Percentiles rank a stretch among this genome's conserved stretches.
Evolutionary conservation across 2,797 vertebrate genomes (phyloP).

Genomic region (Lacerta viridis): DNA sequence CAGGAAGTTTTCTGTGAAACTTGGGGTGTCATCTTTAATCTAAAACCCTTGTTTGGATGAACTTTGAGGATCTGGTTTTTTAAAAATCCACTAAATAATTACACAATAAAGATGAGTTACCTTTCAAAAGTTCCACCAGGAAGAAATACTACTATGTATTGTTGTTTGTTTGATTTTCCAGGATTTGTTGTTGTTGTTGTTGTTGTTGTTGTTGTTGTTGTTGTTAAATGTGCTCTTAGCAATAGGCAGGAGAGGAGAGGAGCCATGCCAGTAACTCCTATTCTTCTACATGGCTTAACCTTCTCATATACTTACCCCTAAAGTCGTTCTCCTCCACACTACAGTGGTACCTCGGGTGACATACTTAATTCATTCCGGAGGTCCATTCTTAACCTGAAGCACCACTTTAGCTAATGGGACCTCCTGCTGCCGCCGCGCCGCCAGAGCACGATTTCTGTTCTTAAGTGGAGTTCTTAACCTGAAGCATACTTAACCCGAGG

Average conservation of each 20-base stretch:
- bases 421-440: too few species aligned
- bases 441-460: too few species aligned
- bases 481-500: too few species aligned
- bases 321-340: neutral
- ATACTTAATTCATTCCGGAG: too few species aligned
- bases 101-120: neutral
- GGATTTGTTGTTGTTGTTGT: slow-evolving; percentile 4
- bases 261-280: neutral
- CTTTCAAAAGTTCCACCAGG: neutral
- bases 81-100: neutral
- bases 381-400: too few species aligned
- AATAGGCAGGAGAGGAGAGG: too few species aligned
- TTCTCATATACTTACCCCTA: neutral
- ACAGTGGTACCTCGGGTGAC: too few species aligned
- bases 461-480: too few species aligned
- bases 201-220: too few species aligned
- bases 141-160: neutral
- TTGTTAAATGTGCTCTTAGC: neutral
- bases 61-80: neutral
- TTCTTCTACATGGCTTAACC: neutral
- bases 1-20: slow-evolving; percentile 2
- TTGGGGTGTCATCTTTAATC: neutral
- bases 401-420: too few species aligned
- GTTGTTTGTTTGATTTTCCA: neutral
- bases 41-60: too few species aligned